Base-by-base conservation (phyloP, 1,140 invertebrate species). In the Archegozetes longisetosus region DNA sequence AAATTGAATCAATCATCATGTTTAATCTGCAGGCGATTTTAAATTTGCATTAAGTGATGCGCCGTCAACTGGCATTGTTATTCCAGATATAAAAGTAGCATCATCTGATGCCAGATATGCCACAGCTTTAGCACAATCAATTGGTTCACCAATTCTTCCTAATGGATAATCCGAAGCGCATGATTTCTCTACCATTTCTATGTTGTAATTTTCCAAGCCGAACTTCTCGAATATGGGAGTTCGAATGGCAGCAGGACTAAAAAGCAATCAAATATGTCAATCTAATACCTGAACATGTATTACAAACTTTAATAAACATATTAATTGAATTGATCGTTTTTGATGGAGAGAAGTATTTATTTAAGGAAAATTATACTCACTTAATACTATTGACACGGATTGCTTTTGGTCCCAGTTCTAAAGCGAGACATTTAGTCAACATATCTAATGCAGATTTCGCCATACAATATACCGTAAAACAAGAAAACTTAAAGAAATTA, bases 11-110 rank as follows among this genome's bases (percentile, higher is more conserved):
- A n/a, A n/a, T n/a, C n/a, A n/a, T n/a, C n/a, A n/a, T n/a, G n/a
- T n/a, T n/a, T n/a, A n/a, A n/a, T n/a, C n/a, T n/a, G n/a, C n/a
- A 40, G 55, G 55, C 26, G 40, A 12, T 1, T 22, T 49, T 3
- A 58, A 17, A 25, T 54, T 17, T 2, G 48, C n/a, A 58, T 26
- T 17, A 2, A 27, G 4, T 13, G 23, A 26, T 20, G 27, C 86
- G 25, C 88, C 88, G 75, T 92, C 88, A 1, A 92, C 82, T 9
- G 84, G 80, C 23, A 92, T 58, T 55, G 77, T 81, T 4, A 77
- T 83, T 12, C 87, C 88, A 50, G 88, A 91, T 14, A 85, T 85
- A 66, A 86, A 89, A 61, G 79, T 84, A 17, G 87, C 78, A 62
- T 79, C 76, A 50, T 84, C 80, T 48, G 84, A 86, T 1, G 88